Conservation (phyloP, 2,888 invertebrate genomes). For the Drosophila lutescens region DNA sequence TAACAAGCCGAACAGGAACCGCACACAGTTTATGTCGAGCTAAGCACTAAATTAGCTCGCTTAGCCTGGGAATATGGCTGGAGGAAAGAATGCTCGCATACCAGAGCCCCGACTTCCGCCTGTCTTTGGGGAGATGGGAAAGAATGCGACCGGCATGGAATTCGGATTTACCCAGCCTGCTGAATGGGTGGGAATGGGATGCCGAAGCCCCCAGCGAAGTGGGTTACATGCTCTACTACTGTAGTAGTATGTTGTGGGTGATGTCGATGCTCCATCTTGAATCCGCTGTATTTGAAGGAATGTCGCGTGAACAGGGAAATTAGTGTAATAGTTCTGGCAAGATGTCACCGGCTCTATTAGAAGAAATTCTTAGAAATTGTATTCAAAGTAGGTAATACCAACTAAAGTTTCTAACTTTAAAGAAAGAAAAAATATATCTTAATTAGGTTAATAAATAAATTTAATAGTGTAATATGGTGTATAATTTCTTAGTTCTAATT, state of each 20-base stretch:
- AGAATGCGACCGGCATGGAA: conserved; percentile 68
- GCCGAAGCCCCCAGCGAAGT: conserved; percentile 38
- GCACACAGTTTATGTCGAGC: conserved; percentile 48
- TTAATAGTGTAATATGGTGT: no score
- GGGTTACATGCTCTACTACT: conserved; percentile 54
- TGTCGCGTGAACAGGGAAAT: conserved; percentile 18
- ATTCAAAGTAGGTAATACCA: neutral
- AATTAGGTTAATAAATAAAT: no score
- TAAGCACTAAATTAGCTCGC: conserved; percentile 59
- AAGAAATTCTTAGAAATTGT: neutral
- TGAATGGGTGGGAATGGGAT: conserved; percentile 65
- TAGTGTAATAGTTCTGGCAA: conserved; percentile 11
- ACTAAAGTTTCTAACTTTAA: no score
- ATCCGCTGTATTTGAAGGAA: conserved; percentile 19
- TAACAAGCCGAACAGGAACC: conserved; percentile 23
- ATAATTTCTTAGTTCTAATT: no score
- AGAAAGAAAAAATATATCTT: no score
- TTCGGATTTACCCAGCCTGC: conserved; percentile 45
- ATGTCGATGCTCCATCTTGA: conserved; percentile 21
- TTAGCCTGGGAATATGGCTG: conserved; percentile 38
- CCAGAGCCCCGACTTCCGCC: conserved; percentile 67
- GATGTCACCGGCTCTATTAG: conserved; percentile 21
- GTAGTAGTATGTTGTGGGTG: conserved; percentile 35
- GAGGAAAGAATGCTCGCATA: conserved; percentile 58
- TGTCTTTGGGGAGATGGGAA: conserved; percentile 62